Conservation (phyloP, 1,140 invertebrate species). For the Drosophila rufa region DNA sequence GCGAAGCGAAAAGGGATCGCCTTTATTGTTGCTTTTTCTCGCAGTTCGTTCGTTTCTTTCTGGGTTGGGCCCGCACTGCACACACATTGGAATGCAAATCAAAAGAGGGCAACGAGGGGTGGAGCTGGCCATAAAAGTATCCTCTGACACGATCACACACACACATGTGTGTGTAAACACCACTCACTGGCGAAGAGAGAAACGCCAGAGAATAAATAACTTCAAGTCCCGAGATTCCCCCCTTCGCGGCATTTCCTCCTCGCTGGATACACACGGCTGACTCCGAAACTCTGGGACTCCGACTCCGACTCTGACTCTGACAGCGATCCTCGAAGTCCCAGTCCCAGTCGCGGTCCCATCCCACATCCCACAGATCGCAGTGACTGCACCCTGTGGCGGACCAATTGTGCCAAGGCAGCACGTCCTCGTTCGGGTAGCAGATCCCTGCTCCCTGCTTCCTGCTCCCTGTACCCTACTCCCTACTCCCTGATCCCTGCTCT, state of each 20-base stretch:
- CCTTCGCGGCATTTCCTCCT: conserved; percentile 50
- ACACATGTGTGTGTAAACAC: not conserved
- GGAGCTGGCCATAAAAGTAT: conserved; percentile 73
- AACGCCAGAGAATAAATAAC: conserved; percentile 76
- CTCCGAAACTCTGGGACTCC: conserved; percentile 32
- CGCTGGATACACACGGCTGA: conserved; percentile 77
- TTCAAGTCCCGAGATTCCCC: conserved; percentile 54
- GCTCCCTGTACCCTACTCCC: not conserved
- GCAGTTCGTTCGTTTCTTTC: conserved; percentile 30
- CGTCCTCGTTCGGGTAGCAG: conserved; percentile 67
- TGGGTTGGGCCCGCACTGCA: conserved; percentile 68
- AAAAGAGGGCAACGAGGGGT: conserved; percentile 30
- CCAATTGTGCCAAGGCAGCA: conserved; percentile 69
- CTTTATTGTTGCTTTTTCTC: conserved; percentile 31
- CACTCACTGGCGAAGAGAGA: conserved; percentile 13
- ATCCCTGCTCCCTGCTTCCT: conserved; percentile 24
- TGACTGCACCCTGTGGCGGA: conserved; percentile 78
- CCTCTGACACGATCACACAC: conserved; percentile 60
- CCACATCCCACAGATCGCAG: conserved; percentile 23
- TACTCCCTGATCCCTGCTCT: not conserved
- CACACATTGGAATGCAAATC: conserved; percentile 82
- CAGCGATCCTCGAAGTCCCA: conserved; percentile 34
- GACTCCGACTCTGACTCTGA: conserved; percentile 10
- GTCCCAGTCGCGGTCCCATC: conserved; percentile 9
- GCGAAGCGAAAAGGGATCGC: conserved; percentile 49